Base-by-base conservation (phyloP, 2,797 vertebrate species). In the Silurus aristotelis region DNA sequence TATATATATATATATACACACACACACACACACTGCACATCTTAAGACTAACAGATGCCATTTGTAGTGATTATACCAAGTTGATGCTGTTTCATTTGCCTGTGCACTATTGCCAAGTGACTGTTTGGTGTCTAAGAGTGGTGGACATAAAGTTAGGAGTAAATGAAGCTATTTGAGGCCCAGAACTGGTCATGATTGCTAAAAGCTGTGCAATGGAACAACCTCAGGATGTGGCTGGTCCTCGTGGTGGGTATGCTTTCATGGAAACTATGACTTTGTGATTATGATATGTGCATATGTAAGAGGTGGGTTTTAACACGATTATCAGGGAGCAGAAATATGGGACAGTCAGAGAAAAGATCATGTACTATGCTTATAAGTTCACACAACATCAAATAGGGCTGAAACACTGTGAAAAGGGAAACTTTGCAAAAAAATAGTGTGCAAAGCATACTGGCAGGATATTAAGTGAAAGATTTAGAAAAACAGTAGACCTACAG, bases 221-320 rank as follows among this genome's bases (percentile, higher is more conserved):
- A 85, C 83, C 63, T 88, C 87, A 89, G 88, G 86, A 89, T 89
- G 88, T 90, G 89, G 88, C 78, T 80, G 81, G 86, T 72, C 52
- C 86, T 87, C 84, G 12, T 89, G 87, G 89, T 90, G 88, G 88
- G 72, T 85, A 85, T 83, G 82, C 88, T 86, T 90, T 89, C 82
- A 87, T 90, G 89, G 89, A 90, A 90, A 90, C 86, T 89, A 79
- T 90, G 88, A 88, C 83, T 86, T 79, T 87, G 64, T 85, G 87
- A 87, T 88, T 88, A 87, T 89, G 85, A 87, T 90, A 90, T 85
- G 85, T 87, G 86, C 85, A 89, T 87, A 90, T 90, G 81, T 89
- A 89, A 85, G 81, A 85, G 87, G 86, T 87, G 86, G 85, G 87
- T 86, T 87, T 66, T 75, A 83, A 87, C 80, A 79, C 68, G 87